Evolutionary conservation across 2,888 invertebrate genomes (phyloP).

Genomic region (Tiliacea aurago): DNA sequence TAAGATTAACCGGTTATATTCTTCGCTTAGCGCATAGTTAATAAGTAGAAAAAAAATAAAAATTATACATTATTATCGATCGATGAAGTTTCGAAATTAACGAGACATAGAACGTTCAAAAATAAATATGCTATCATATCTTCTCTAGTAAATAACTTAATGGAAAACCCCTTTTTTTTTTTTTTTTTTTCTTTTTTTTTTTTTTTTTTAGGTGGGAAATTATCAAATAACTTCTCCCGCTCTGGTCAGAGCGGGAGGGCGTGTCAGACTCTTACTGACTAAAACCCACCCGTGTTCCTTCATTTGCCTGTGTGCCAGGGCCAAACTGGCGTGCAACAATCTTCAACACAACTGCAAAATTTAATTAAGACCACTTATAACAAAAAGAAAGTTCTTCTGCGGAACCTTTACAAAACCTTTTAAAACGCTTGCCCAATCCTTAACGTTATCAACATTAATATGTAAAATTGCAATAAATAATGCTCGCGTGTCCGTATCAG

Average conservation of each 20-base stretch:
- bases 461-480: constrained; percentile 70
- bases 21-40: background rate
- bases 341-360: background rate
- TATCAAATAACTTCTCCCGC: too few relatives aligned
- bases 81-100: background rate
- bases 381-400: background rate
- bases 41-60: background rate
- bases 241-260: too few relatives aligned
- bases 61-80: background rate
- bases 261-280: too few relatives aligned
- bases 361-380: background rate
- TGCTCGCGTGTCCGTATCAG: constrained; percentile 68
- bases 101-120: background rate
- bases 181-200: too few relatives aligned
- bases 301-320: too few relatives aligned
- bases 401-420: constrained; percentile 39
- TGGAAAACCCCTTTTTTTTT: too few relatives aligned
- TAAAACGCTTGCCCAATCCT: constrained; percentile 49
- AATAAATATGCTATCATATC: too few relatives aligned
- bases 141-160: background rate
- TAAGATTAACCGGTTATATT: background rate
- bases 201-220: too few relatives aligned
- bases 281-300: too few relatives aligned
- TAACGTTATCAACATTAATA: constrained; percentile 68
- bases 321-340: too few relatives aligned